These are phyloP conservation scores for Anguilla marmorata DNA, from an alignment of 2,797 vertebrate species.

Conservation along the genomic window DNA sequence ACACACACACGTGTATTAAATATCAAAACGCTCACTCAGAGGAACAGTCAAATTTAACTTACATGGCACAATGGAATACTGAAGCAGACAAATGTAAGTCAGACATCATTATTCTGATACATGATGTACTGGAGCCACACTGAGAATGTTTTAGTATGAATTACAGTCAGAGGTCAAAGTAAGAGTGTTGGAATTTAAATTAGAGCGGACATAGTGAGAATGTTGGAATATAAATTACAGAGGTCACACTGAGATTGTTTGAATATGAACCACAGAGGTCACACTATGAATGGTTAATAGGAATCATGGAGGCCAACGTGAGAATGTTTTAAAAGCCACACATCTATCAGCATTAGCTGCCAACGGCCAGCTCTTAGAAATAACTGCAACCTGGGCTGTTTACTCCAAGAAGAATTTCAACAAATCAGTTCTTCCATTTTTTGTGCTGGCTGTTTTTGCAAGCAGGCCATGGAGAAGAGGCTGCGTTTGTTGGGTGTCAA, in stretches of 20 bases:
- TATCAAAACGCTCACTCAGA: neutral
- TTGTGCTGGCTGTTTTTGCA: no score
- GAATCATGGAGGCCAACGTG: neutral
- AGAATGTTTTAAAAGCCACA: neutral
- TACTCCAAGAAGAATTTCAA: neutral
- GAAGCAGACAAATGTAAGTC: neutral
- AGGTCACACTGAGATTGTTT: neutral
- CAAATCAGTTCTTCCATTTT: neutral
- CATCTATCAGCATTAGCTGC: neutral
- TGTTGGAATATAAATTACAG: neutral
- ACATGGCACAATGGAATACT: neutral
- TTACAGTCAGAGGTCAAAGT: neutral
- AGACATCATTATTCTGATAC: slow-evolving; percentile 1
- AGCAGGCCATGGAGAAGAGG: neutral
- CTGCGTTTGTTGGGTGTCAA: no score
- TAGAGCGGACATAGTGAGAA: neutral
- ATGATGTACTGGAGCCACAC: neutral
- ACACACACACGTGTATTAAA: slow-evolving; percentile 27
- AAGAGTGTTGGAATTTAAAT: neutral
- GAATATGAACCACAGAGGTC: neutral
- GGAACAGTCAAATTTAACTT: neutral
- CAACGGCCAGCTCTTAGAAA: neutral
- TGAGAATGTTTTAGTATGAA: neutral
- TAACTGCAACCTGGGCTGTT: neutral
- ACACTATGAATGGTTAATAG: neutral